Evolutionary conservation across 2,888 invertebrate genomes (phyloP).

Genomic region (Cyrtodaria siliqua): DNA sequence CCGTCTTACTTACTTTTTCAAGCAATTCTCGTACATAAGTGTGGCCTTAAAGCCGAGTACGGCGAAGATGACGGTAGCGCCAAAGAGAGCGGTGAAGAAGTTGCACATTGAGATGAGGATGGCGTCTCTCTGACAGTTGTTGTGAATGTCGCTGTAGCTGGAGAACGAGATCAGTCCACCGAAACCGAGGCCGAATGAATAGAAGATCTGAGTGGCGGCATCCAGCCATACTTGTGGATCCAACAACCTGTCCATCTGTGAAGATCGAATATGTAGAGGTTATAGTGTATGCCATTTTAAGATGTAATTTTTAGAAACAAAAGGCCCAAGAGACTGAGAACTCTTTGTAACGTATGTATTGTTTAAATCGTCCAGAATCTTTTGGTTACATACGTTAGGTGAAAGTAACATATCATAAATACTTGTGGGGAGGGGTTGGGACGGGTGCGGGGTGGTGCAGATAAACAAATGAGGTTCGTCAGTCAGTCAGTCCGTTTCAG

Average conservation of each 20-base stretch:
- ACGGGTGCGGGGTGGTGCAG: no score
- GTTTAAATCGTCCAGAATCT: no score
- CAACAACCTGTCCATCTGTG: slow-evolving; percentile 92
- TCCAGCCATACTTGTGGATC: slow-evolving; percentile 97
- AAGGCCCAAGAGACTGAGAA: no score
- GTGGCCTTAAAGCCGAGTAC: slow-evolving; percentile 98
- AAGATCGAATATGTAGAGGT: no score
- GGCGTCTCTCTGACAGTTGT: slow-evolving; percentile 97
- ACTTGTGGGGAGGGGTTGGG: no score
- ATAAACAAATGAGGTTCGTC: no score
- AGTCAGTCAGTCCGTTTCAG: no score
- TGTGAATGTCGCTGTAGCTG: slow-evolving; percentile 97
- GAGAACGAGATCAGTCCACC: slow-evolving; percentile 98
- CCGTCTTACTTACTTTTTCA: slow-evolving; percentile 71
- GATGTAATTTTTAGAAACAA: no score
- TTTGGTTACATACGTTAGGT: no score
- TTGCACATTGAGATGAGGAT: slow-evolving; percentile 96
- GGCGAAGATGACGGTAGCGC: slow-evolving; percentile 97
- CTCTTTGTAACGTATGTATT: no score
- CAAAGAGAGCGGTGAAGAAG: slow-evolving; percentile 97
- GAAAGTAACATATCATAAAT: no score
- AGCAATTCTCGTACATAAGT: slow-evolving; percentile 76
- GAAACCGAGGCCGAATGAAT: slow-evolving; percentile 97
- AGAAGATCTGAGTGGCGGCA: slow-evolving; percentile 98
- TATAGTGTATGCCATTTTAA: no score